Evolutionary conservation across 2,113 vertebrate genomes (phyloP), one percentile per base, ranked within the genome.

Genomic region (Heterochromis multidens): DNA sequence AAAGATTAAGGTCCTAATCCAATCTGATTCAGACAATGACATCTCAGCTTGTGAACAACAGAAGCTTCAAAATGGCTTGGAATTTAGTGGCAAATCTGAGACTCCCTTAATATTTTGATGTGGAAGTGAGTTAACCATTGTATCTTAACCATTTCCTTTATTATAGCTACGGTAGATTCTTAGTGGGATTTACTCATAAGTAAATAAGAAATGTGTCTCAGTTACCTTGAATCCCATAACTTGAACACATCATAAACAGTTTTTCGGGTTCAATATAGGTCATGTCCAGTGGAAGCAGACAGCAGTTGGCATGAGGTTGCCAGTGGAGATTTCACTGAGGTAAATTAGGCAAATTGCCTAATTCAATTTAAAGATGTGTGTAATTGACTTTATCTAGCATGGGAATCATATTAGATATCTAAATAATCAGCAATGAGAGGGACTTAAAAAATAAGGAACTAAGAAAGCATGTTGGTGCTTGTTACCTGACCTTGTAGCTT

Each of bases 311-410:
- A 59, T 37, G 54, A 81, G 49, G 56, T 70, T 83, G 12, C 54
- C 52, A 3, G 67, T 3, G 43, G 60, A 90, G 91, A 92, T 92
- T 89, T 82, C 81, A 57, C 5, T 56, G 81, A 87, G 86, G 43
- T 56, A 93, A 92, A 79, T 89, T 37, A 85, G 60, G 70, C 25
- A 93, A 94, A 94, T 91, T 87, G 84, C 76, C 88, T 89, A 89
- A 93, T 93, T 93, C 88, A 61, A 86, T 92, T 94, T 81, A 88
- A 76, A 91, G 70, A 87, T 25, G 25, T 59, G 57, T 81, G 56
- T 94, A 93, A 93, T 93, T 62, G 52, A 87, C 87, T 91, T 95
- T 89, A 93, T 93, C 88, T 93, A 54, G 81, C 29, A 12, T 76
- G 58, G 88, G 86, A 81, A 85, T 83, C 67, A 90, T 89, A 89